A percentile compares a stretch with the other conserved stretches of the same genome.
phyloP scores from a whole-genome alignment of 1,140 invertebrate genomes.

The Akabosia matsudoensis region DNA sequence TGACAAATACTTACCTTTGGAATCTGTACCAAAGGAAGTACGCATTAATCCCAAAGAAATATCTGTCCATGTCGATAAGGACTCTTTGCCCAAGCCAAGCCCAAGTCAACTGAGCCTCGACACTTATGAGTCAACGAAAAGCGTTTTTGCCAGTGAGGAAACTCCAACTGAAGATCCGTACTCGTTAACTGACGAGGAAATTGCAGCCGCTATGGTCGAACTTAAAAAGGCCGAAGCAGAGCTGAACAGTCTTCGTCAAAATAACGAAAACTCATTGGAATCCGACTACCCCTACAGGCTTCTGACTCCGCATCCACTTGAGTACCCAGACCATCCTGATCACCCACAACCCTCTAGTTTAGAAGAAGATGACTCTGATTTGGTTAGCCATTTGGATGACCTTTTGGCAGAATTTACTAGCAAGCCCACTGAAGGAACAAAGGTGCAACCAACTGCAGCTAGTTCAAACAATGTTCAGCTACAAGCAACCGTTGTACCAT shows the following conservation, averaged over 20 bases:
- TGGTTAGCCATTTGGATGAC: neutral
- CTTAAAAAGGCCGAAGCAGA: conserved; percentile 40
- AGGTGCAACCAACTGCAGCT: neutral
- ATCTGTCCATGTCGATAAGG: conserved; percentile 48
- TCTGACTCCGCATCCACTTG: conserved; percentile 40
- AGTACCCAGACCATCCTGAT: conserved; percentile 37
- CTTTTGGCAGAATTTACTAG: neutral
- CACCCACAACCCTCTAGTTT: conserved; percentile 4
- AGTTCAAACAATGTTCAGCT: neutral
- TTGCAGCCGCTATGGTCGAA: conserved; percentile 38
- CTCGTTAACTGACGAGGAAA: conserved; percentile 37
- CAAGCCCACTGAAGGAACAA: neutral
- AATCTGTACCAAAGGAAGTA: neutral
- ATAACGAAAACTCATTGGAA: conserved; percentile 42
- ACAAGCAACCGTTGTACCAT: neutral
- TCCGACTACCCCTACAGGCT: conserved; percentile 28
- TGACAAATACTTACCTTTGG: neutral
- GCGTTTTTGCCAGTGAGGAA: neutral
- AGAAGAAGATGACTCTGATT: conserved; percentile 8
- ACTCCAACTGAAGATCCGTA: conserved; percentile 30
- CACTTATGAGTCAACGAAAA: neutral
- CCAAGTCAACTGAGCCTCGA: conserved; percentile 55
- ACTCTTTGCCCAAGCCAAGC: conserved; percentile 66
- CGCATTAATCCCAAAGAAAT: conserved; percentile 26
- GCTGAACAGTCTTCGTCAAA: neutral